Evolutionary conservation across 2,797 vertebrate genomes (phyloP).

Genomic region (Dendrocincla tyrannina): DNA sequence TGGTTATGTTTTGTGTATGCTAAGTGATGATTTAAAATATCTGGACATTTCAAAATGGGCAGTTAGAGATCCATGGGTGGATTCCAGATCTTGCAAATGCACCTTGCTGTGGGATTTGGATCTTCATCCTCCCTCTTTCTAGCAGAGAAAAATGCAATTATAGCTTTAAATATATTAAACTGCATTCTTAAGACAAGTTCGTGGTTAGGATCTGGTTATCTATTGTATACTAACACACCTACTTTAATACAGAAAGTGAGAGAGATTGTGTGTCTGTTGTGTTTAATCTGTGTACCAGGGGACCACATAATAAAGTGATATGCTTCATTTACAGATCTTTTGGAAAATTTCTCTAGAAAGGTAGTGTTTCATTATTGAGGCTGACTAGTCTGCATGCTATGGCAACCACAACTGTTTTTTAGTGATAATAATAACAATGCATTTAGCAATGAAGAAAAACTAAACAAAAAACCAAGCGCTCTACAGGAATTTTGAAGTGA

Average conservation of each 20-base stretch:
- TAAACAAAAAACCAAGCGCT: background rate
- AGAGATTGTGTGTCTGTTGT: background rate
- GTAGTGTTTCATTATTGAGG: background rate
- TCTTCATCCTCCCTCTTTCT: background rate
- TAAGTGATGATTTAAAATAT: background rate
- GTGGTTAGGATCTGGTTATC: background rate
- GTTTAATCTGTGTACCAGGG: background rate
- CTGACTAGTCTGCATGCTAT: background rate
- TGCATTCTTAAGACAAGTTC: background rate
- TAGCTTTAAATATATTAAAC: background rate
- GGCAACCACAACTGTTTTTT: background rate
- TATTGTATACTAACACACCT: background rate
- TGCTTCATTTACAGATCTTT: background rate
- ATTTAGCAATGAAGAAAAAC: background rate
- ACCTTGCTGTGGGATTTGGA: rapidly evolving
- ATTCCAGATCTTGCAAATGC: background rate
- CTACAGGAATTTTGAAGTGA: background rate
- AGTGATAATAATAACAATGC: background rate
- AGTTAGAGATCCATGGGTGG: background rate
- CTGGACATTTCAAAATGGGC: background rate
- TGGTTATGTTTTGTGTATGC: background rate
- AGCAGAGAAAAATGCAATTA: background rate
- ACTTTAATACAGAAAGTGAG: background rate
- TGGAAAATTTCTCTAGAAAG: background rate
- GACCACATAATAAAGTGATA: background rate